Evolutionary conservation across 2,888 invertebrate genomes (phyloP).

Genomic region (Camponotus fellah): DNA sequence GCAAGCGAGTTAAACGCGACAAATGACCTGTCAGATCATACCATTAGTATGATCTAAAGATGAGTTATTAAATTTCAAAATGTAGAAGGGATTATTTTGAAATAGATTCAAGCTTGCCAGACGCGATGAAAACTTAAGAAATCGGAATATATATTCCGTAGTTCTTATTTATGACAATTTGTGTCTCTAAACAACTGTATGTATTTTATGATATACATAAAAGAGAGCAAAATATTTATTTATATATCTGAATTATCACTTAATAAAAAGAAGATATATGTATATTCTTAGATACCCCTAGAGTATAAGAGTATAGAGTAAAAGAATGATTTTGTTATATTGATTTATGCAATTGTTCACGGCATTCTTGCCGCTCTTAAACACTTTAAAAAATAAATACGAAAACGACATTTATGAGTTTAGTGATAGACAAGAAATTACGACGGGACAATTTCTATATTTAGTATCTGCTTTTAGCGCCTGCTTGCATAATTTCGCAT

Average conservation of each 20-base stretch:
- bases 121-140: slow-evolving; percentile 8
- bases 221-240: neutral
- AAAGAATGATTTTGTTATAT: neutral
- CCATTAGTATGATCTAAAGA: slow-evolving; percentile 34
- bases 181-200: neutral
- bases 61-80: slow-evolving; percentile 67
- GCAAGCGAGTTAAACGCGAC: slow-evolving; percentile 42
- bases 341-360: slow-evolving; percentile 12
- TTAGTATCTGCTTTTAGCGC: slow-evolving; percentile 58
- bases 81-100: slow-evolving; percentile 60
- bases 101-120: slow-evolving; percentile 58
- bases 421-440: slow-evolving; percentile 3
- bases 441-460: slow-evolving; percentile 48
- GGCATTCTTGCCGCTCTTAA: neutral
- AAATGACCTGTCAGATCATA: slow-evolving; percentile 42
- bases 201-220: neutral
- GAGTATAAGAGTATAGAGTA: neutral
- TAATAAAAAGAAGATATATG: neutral
- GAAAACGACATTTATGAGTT: neutral
- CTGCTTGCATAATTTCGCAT: slow-evolving; percentile 55
- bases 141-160: neutral
- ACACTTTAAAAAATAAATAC: neutral
- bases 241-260: slow-evolving; percentile 5
- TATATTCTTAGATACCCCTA: neutral
- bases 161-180: neutral